Conservation (phyloP, 1,140 invertebrate genomes). For the Drusus annulatus region DNA sequence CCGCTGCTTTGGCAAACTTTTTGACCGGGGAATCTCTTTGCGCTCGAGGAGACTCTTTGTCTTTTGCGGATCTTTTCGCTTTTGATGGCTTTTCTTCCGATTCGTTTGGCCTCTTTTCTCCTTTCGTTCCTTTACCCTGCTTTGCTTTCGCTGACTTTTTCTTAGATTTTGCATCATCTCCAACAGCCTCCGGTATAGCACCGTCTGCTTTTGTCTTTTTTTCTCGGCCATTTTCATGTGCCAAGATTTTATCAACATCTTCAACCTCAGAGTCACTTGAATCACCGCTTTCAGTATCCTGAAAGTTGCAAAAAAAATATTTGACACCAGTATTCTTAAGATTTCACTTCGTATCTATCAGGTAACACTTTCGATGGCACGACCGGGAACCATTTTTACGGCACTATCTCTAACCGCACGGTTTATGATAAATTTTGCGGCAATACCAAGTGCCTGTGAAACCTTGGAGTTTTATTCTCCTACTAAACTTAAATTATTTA, state of each 20-base stretch:
- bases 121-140: conserved; percentile 58
- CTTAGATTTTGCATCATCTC: neutral
- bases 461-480: no score
- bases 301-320: neutral
- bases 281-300: neutral
- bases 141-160: conserved; percentile 6
- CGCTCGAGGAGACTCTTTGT: conserved; percentile 3
- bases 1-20: conserved; percentile 9
- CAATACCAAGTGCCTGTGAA: no score
- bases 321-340: no score
- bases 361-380: no score
- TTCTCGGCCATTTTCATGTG: conserved; percentile 12
- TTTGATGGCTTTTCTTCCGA: conserved; percentile 4
- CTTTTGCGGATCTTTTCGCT: conserved; percentile 6
- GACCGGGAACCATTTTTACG: no score
- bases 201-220: conserved; percentile 9
- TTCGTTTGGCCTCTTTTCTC: conserved; percentile 60
- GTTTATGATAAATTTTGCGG: no score
- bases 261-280: neutral
- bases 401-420: no score
- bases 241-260: conserved; percentile 10
- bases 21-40: neutral
- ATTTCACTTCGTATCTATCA: no score
- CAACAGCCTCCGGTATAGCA: neutral
- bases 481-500: no score